Evolutionary conservation across 2,113 vertebrate genomes (phyloP).

Genomic region (Percina caprodes): DNA sequence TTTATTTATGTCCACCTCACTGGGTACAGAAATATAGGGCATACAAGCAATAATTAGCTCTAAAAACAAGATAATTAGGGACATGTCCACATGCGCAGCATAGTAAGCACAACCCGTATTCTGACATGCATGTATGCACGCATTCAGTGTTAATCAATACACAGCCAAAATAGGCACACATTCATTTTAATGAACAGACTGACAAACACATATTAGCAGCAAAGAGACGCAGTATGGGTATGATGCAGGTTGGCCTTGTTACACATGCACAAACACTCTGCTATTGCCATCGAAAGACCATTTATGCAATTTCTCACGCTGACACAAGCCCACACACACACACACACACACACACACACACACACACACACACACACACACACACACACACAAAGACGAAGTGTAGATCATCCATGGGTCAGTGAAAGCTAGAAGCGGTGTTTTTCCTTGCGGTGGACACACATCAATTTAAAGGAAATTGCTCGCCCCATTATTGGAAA

Average conservation of each 20-base stretch:
- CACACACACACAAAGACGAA: constrained; percentile 52
- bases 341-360: constrained; percentile 40
- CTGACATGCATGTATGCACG: background rate
- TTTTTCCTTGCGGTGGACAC: constrained; percentile 80
- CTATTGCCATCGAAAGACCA: constrained; percentile 41
- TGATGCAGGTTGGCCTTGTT: constrained; percentile 24
- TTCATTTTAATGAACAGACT: constrained; percentile 8
- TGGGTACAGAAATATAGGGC: constrained; percentile 39
- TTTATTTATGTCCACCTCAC: constrained; percentile 51
- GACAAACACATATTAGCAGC: constrained; percentile 5
- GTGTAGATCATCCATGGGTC: constrained; percentile 78
- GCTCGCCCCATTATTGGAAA: constrained; percentile 83
- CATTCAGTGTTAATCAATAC: background rate
- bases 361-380: constrained; percentile 39
- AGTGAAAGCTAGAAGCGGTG: constrained; percentile 75
- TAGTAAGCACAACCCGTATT: background rate
- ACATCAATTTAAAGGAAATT: constrained; percentile 84
- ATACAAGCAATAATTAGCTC: constrained; percentile 38
- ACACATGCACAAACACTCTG: constrained; percentile 9
- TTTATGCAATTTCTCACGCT: constrained; percentile 73
- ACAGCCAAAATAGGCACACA: background rate
- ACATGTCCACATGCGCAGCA: background rate
- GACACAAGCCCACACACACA: constrained; percentile 46
- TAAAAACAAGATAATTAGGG: constrained; percentile 39
- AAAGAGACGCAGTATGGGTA: background rate